phyloP scores from a whole-genome alignment of 1,140 invertebrate genomes.

The Caerostris extrusa region DNA sequence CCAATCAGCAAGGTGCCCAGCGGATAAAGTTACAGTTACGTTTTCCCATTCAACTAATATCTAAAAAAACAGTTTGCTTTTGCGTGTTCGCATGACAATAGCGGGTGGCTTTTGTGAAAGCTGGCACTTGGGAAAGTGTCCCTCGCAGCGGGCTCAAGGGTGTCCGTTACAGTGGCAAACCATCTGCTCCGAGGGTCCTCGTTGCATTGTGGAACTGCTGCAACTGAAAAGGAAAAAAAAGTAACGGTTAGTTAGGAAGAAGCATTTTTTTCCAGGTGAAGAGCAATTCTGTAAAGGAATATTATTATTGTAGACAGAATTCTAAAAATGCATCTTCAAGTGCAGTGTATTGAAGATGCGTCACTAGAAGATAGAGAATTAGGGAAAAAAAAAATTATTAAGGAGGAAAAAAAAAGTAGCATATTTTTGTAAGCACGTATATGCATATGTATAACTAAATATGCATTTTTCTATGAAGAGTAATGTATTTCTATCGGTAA shows the following conservation, averaged over 20 bases:
- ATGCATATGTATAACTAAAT: too few relatives aligned
- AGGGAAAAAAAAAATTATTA: too few relatives aligned
- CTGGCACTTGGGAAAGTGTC: background rate
- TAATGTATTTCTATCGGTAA: too few relatives aligned
- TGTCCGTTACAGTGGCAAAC: constrained; percentile 36
- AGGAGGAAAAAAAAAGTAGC: too few relatives aligned
- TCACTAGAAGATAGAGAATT: too few relatives aligned
- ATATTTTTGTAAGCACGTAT: too few relatives aligned
- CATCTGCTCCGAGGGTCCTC: constrained; percentile 1
- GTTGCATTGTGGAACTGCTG: background rate
- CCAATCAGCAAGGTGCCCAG: background rate
- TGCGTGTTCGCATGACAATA: constrained; percentile 22
- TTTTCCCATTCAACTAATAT: background rate
- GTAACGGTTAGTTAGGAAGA: background rate
- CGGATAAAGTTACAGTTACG: background rate
- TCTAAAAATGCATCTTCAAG: too few relatives aligned
- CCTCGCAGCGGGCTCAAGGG: background rate
- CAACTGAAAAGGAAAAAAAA: background rate
- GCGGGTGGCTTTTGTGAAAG: background rate
- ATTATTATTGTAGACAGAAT: too few relatives aligned
- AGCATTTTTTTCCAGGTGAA: background rate
- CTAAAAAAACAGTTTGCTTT: background rate
- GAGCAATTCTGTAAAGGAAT: background rate
- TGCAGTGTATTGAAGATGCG: too few relatives aligned
- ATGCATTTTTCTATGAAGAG: too few relatives aligned